Evolutionary conservation across 2,888 invertebrate genomes (phyloP).

Genomic region (Apodemia mormo): DNA sequence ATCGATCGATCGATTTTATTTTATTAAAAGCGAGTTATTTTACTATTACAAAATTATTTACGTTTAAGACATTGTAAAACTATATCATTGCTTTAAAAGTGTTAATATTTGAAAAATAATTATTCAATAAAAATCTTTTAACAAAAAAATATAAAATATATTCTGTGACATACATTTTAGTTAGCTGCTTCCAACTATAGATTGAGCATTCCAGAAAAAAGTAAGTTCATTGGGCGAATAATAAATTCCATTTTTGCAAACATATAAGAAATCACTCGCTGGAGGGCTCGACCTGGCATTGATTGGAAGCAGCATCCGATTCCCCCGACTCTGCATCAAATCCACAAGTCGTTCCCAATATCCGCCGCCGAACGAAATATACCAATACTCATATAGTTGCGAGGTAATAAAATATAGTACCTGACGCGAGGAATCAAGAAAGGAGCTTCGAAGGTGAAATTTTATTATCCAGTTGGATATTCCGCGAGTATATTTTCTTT

Average conservation of each 20-base stretch:
- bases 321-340: constrained; percentile 34
- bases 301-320: constrained; percentile 36
- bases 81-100: too few relatives aligned
- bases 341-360: constrained; percentile 59
- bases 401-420: constrained; percentile 55
- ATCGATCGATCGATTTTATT: too few relatives aligned
- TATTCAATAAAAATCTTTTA: too few relatives aligned
- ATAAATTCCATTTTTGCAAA: constrained; percentile 33
- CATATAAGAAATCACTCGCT: constrained; percentile 33
- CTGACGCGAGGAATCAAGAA: constrained; percentile 43
- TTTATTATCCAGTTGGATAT: constrained; percentile 21
- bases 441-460: constrained; percentile 26
- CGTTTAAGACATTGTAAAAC: too few relatives aligned
- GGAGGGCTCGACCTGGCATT: constrained; percentile 33
- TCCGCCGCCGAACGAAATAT: constrained; percentile 46
- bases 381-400: constrained; percentile 41
- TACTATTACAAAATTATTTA: too few relatives aligned
- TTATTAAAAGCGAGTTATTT: too few relatives aligned
- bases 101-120: too few relatives aligned
- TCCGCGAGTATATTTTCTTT: constrained; percentile 1
- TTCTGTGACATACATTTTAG: background rate
- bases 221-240: constrained; percentile 6
- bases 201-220: background rate
- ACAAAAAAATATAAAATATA: background rate
- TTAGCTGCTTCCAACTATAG: background rate